Evolutionary conservation across 1,140 invertebrate species (phyloP), one percentile per base, ranked within the genome.

Genomic region (Aleiodes sp.): DNA sequence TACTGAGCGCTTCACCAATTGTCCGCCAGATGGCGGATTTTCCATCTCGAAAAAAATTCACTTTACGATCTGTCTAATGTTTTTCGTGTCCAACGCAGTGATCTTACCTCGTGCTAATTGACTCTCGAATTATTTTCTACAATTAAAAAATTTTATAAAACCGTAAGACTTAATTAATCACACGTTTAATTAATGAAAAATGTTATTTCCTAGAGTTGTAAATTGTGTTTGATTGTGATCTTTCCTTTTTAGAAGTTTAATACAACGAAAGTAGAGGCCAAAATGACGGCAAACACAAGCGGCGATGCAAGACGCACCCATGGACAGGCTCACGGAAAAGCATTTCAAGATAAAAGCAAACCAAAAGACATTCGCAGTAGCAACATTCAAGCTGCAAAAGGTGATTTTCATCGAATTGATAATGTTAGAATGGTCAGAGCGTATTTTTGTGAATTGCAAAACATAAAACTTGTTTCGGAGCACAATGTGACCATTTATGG

Each of bases 371-470:
- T 99, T 80, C 91, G 98, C 56, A 88, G 90, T 67, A 98, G 96
- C 78, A 99, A 99, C 83, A 99, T 99, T 71, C 92, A 92, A 84
- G 98, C 98, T 72, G 98, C 96, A 24, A 99, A 99, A 94, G 95
- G 96, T 98, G 90, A 64, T 72, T 56, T 10, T 46, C 70, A 41
- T 59, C 19, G n/a, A 31, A 8, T 57, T 65, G 16, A 29, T 41
- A n/a, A 29, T n/a, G 28, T 39, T 21, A 2, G 10, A 63, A 31
- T 37, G 10, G 4, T 43, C 56, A n/a, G 2, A 65, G 14, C 12
- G 10, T 14, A 24, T 43, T 60, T 14, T 16, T 24, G 3, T 39
- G 14, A 35, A 2, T 21, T 9, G 10, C 12, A 24, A 14, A 2
- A 52, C 39, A 52, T 52, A 24, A 12, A 56, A 35, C 21, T 12